These are phyloP conservation scores for Atta colombica DNA, from an alignment of 1,140 invertebrate species.

Conservation along the genomic window DNA sequence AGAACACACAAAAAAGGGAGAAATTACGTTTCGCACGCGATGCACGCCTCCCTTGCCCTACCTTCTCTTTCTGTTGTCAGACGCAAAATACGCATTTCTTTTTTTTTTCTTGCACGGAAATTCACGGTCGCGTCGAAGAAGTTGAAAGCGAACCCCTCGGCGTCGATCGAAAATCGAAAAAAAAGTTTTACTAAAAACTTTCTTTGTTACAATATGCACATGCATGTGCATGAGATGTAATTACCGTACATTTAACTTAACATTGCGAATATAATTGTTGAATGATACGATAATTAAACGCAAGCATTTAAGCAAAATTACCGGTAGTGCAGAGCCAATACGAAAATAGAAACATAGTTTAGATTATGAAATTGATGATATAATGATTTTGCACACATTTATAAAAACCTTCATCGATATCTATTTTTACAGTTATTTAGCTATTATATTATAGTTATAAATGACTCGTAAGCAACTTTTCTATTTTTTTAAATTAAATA, in stretches of 20 bases:
- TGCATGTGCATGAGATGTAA: conserved; percentile 8
- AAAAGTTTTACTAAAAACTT: conserved; percentile 26
- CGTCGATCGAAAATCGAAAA: conserved; percentile 23
- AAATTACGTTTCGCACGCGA: conserved; percentile 61
- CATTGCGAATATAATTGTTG: conserved; percentile 23
- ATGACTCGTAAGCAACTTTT: background rate
- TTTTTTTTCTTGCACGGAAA: conserved; percentile 33
- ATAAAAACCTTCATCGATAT: background rate
- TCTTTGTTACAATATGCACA: background rate
- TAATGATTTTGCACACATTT: background rate
- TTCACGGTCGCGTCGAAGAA: conserved; percentile 29
- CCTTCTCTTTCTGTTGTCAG: background rate
- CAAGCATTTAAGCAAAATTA: background rate
- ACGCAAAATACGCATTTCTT: background rate
- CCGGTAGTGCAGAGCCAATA: background rate
- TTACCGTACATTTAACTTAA: conserved; percentile 6
- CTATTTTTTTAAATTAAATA: background rate
- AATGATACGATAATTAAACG: conserved; percentile 20
- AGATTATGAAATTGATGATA: background rate
- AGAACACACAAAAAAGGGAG: conserved; percentile 52
- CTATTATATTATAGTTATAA: background rate
- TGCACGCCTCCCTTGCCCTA: conserved; percentile 18
- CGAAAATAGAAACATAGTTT: background rate
- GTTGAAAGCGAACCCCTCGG: conserved; percentile 10
- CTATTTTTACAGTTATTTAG: background rate